Evolutionary conservation across 2,113 vertebrate genomes (phyloP), one percentile per base, ranked within the genome.

Genomic region (Python bivittatus): DNA sequence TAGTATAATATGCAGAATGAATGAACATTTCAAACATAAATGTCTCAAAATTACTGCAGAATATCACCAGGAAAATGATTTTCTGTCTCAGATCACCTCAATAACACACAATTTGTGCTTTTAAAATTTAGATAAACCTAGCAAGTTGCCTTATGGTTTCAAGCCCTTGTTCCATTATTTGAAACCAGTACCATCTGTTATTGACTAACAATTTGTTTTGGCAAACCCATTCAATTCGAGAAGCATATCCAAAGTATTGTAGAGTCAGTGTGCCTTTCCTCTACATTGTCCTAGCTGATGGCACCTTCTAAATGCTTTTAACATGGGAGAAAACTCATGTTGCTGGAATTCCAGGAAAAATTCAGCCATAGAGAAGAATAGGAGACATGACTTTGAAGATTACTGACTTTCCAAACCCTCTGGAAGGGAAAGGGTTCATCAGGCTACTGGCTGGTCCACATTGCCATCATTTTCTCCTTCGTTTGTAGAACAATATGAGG

Each of bases 11-110:
- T 8, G 12, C 44, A 61, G 11, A 52, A 48, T 33, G 6, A 84
- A 92, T 53, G n/a, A 15, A 38, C 42, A 25, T 52, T 86, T 64
- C 25, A 29, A 91, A 91, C 52, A 20, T 42, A 93, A 94, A 33
- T 17, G 0, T 2, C 61, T 90, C 86, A n/a, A 87, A 92, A 27
- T 42, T 60, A 3, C 61, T 91, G 29, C 4, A n/a, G 89, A 84
- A 88, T 7, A 68, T 10, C 57, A 87, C 5, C 5, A 22, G 1
- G 1, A 93, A 33, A 84, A 23, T 17, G 48, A 88, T 52, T 83
- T 53, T 29, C 12, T 17, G 15, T n/a, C 38, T 83, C 91, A 61
- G 15, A 57, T 88, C n/a, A 57, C 23, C 48, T 61, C 33, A 87
- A 27, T 15, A 38, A 11, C 20, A 9, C 10, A 23, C 6, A 85